These are phyloP conservation scores for Alfaro cultratus DNA, from an alignment of 2,797 vertebrate genomes.

Conservation along the genomic window DNA sequence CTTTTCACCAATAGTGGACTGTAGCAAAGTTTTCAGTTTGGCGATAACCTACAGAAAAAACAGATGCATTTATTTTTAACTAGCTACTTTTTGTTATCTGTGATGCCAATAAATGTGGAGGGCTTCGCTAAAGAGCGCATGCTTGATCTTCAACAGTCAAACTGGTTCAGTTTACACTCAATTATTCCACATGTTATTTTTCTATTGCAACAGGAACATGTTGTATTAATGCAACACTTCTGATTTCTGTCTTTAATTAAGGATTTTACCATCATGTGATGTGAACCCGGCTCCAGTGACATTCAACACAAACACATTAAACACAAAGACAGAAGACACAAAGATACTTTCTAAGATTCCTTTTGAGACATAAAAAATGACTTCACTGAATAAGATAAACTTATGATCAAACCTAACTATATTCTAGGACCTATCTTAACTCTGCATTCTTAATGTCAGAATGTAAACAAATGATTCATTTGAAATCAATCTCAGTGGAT, in stretches of 20 bases:
- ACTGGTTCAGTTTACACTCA: neutral
- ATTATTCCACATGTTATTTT: neutral
- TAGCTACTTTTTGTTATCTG: neutral
- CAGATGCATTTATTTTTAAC: neutral
- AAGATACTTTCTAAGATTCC: neutral
- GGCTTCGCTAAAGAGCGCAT: neutral
- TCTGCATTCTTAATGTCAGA: neutral
- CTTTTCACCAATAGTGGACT: neutral
- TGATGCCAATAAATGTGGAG: neutral
- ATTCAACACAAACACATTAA: neutral
- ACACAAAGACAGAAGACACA: neutral
- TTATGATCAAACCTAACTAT: neutral
- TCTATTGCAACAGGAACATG: neutral
- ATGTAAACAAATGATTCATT: neutral
- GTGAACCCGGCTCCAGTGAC: neutral
- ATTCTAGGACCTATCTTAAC: neutral
- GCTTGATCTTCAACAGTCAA: neutral
- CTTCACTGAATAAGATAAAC: neutral
- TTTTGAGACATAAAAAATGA: neutral
- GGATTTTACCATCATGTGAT: neutral
- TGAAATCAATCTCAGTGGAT: neutral
- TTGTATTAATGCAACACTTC: neutral
- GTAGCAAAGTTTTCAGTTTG: neutral
- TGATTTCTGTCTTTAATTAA: neutral
- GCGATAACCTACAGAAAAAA: neutral